Evolutionary conservation across 2,113 vertebrate species (phyloP), one percentile per base, ranked within the genome.

Genomic region (Leucoraja erinaceus): DNA sequence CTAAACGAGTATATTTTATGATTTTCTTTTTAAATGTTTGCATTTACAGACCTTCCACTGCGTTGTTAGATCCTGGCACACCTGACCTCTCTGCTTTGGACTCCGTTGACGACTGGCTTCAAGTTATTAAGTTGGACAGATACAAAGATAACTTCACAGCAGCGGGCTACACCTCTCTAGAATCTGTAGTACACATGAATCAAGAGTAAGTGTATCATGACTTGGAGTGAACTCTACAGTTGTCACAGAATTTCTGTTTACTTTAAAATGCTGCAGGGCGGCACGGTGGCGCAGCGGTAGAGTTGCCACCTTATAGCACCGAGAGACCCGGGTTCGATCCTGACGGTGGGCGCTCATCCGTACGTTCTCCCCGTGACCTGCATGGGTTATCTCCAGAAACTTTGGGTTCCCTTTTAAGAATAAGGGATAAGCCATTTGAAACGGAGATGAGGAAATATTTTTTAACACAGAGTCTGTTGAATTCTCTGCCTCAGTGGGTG

Each of bases 141-240:
- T 99, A 98, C 97, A 96, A 97, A 94, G 98, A 99, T 96, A 99
- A 99, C 96, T 99, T 99, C 96, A 98, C 97, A 63, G 98, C 98
- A 93, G 98, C 98, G 2, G 98, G 98, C 93, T 99, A 98, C 95
- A 99, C 97, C 95, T 97, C 96, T 86, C 96, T 98, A 93, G 98
- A 99, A 95, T 97, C 98, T 70, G 97, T 99, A 95, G 97, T 98
- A 94, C 98, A 98, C 96, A 97, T 99, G 97, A 99, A 97, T 94
- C 97, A 98, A 96, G 98, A 98, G 98, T 99, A 97, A 99, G 98
- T 98, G 1, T 72, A 12, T 25, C 2, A 12, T 54, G 33, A 54
- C n/a, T 54, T 68, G 11, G 38, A 68, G 38, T 47, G 63, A 90
- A 70, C 10, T 47, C 7, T 38, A 63, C 11, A 47, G 22, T 90